Evolutionary conservation across 1,140 invertebrate species (phyloP).

Genomic region (Nebria ingens): DNA sequence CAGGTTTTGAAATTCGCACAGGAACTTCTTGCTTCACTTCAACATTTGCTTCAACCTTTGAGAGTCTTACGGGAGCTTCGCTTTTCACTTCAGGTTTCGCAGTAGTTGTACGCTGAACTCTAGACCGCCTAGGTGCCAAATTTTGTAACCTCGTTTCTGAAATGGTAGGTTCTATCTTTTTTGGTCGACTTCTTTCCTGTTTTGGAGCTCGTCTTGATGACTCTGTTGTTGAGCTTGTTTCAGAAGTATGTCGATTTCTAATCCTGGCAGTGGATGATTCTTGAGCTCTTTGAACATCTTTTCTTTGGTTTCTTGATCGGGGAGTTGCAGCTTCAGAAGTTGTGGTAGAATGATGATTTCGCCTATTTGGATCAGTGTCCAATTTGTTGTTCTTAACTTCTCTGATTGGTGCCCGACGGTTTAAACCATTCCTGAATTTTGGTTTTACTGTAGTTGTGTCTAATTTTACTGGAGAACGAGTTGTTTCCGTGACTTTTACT

Average conservation of each 20-base stretch:
- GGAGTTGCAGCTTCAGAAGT: not conserved
- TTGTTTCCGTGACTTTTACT: no score
- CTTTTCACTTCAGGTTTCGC: no score
- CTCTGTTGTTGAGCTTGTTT: not conserved
- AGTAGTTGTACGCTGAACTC: not conserved
- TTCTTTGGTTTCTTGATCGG: not conserved
- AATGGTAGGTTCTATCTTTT: not conserved
- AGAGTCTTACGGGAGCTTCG: no score
- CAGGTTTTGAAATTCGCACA: no score
- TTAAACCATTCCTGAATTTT: no score
- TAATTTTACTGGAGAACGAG: no score
- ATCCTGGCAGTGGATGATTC: not conserved
- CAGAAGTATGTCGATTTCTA: not conserved
- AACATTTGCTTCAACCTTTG: no score
- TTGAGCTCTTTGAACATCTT: not conserved
- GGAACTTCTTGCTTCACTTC: no score
- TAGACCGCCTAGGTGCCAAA: not conserved
- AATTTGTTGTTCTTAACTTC: conserved; percentile 5
- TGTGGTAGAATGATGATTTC: not conserved
- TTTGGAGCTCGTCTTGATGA: not conserved
- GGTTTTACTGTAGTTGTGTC: no score
- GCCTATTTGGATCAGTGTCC: not conserved
- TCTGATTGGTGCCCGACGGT: no score
- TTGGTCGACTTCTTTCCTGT: not conserved
- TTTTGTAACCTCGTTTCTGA: not conserved